phyloP scores from a whole-genome alignment of 2,797 vertebrate genomes.

The Lophotriccus pileatus region DNA sequence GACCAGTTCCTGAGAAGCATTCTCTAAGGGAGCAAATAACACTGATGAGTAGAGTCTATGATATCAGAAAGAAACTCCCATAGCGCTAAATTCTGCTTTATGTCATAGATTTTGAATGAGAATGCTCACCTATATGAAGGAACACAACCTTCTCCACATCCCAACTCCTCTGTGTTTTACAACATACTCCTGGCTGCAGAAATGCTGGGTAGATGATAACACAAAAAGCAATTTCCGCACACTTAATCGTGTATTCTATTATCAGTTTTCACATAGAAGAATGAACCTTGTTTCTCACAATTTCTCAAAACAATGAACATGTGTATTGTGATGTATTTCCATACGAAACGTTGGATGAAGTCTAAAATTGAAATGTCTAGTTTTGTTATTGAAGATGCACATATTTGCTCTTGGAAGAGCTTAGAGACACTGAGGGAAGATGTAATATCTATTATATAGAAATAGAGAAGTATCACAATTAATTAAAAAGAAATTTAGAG shows the following conservation, averaged over 20 bases:
- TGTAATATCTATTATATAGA: not conserved
- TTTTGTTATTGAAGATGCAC: not conserved
- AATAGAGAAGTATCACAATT: slow-evolving; percentile 1
- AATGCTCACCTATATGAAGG: not conserved
- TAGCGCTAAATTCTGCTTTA: not conserved
- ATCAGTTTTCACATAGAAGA: not conserved
- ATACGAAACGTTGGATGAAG: not conserved
- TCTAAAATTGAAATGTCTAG: not conserved
- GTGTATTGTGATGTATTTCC: not conserved
- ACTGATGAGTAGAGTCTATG: not conserved
- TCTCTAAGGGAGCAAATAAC: not conserved
- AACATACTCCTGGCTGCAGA: not conserved
- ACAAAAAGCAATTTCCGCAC: not conserved
- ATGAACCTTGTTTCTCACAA: not conserved
- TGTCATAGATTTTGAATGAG: not conserved
- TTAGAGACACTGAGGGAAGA: not conserved
- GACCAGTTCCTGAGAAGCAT: not conserved
- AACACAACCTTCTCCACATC: not conserved
- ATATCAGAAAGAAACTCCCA: not conserved
- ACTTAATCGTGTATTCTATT: not conserved
- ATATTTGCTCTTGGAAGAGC: not conserved
- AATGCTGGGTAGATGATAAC: not conserved
- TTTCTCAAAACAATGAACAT: not conserved
- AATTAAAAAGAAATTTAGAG: not conserved
- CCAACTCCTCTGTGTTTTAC: not conserved